Evolutionary conservation across 1,140 invertebrate species (phyloP).

Genomic region (Lordiphosa collinella): DNA sequence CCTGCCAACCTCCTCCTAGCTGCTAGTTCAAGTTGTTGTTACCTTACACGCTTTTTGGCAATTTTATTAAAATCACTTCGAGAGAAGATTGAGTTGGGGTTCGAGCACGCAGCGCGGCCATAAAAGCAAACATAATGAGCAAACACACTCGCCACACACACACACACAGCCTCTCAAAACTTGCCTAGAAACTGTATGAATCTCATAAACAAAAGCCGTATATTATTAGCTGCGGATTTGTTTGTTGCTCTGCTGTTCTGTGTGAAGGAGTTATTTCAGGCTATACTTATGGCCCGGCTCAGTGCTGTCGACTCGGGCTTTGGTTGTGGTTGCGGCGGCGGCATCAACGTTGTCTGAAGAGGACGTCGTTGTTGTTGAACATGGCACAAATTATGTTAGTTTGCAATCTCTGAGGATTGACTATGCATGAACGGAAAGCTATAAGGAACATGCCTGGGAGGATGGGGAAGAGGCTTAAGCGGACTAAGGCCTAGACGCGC

Average conservation of each 20-base stretch:
- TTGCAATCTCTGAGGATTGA: slow-evolving; percentile 70
- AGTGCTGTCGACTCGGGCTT: slow-evolving; percentile 16
- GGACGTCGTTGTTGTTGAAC: slow-evolving; percentile 50
- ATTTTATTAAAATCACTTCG: slow-evolving; percentile 77
- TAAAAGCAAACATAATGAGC: slow-evolving; percentile 68
- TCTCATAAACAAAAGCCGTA: slow-evolving; percentile 76
- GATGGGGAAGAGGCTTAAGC: neutral
- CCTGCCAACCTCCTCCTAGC: neutral
- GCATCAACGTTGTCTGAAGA: neutral
- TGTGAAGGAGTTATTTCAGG: slow-evolving; percentile 51
- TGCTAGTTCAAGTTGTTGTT: slow-evolving; percentile 39
- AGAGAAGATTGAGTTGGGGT: slow-evolving; percentile 31
- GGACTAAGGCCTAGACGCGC: slow-evolving; percentile 5
- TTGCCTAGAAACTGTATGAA: slow-evolving; percentile 70
- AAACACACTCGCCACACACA: slow-evolving; percentile 20
- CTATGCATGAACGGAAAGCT: slow-evolving; percentile 37
- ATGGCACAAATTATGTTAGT: slow-evolving; percentile 71
- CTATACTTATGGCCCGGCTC: slow-evolving; percentile 26
- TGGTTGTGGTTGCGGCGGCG: slow-evolving; percentile 1
- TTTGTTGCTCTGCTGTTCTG: slow-evolving; percentile 17
- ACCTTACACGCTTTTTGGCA: slow-evolving; percentile 66
- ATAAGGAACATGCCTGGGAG: neutral
- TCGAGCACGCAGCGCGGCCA: slow-evolving; percentile 44
- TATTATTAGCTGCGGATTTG: slow-evolving; percentile 75
- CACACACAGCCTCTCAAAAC: slow-evolving; percentile 25